Evolutionary conservation across 2,797 vertebrate genomes (phyloP).

Genomic region (Nyctalus aviator): DNA sequence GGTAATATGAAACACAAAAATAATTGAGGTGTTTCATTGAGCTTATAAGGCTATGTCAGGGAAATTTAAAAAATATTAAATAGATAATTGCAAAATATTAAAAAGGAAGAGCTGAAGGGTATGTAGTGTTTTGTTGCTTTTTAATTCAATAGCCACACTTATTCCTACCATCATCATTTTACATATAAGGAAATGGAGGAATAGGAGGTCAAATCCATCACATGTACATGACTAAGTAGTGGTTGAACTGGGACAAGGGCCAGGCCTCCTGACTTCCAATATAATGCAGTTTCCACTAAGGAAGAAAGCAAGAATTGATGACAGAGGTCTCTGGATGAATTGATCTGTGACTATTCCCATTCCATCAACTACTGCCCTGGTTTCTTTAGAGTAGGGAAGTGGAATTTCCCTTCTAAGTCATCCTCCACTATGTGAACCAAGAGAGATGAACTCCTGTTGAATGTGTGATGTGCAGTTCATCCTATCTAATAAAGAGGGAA

Average conservation of each 20-base stretch:
- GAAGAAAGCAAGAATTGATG: background rate
- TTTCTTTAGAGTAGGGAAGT: background rate
- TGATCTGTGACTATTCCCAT: background rate
- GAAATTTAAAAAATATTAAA: background rate
- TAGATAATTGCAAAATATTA: background rate
- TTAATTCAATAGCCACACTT: background rate
- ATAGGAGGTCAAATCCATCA: background rate
- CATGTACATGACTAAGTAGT: background rate
- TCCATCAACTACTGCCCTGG: background rate
- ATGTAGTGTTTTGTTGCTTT: background rate
- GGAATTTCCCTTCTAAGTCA: background rate
- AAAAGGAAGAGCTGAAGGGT: background rate
- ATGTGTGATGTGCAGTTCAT: background rate
- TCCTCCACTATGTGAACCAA: background rate
- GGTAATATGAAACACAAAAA: background rate
- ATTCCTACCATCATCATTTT: constrained; percentile 7
- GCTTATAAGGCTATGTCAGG: background rate
- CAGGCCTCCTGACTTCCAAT: background rate
- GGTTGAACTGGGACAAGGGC: background rate
- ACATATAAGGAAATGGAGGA: background rate
- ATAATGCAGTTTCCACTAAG: background rate
- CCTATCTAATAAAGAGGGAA: too few species aligned
- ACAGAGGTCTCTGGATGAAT: background rate
- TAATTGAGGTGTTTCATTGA: background rate
- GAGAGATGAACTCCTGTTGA: background rate